phyloP scores from a whole-genome alignment of 2,888 invertebrate species.

The Athalia circularis region DNA sequence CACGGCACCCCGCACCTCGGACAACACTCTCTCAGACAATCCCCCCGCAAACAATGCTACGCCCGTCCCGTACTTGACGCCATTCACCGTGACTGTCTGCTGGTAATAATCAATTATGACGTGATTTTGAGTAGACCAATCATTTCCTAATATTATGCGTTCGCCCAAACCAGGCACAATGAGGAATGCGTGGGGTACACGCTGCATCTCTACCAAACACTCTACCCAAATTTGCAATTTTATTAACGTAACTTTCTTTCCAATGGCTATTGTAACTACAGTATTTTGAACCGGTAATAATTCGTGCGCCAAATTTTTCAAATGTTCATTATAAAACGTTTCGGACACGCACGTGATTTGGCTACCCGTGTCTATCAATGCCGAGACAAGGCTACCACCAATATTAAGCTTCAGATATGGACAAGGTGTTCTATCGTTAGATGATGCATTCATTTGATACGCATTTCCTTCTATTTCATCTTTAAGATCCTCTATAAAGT shows the following conservation, averaged over 20 bases:
- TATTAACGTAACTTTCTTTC: constrained; percentile 35
- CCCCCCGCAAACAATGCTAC: constrained; percentile 24
- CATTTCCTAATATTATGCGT: constrained; percentile 51
- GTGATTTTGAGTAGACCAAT: constrained; percentile 48
- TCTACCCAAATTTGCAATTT: constrained; percentile 45
- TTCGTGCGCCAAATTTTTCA: constrained; percentile 13
- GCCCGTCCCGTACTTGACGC: neutral
- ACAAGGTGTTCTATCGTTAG: neutral
- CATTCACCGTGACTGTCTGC: constrained; percentile 39
- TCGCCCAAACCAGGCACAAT: constrained; percentile 49
- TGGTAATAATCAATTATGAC: no score
- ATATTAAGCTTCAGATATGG: neutral
- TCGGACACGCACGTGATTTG: constrained; percentile 49
- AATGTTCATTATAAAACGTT: constrained; percentile 37
- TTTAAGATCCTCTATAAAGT: constrained; percentile 46
- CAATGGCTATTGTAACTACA: constrained; percentile 43
- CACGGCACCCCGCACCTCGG: neutral
- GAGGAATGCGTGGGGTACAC: constrained; percentile 44
- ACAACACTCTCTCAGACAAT: neutral
- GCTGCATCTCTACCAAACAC: constrained; percentile 15
- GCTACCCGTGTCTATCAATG: constrained; percentile 48
- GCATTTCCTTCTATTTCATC: constrained; percentile 6
- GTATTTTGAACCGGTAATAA: constrained; percentile 49
- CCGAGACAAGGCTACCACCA: neutral
- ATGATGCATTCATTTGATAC: neutral